phyloP scores from a whole-genome alignment of 2,113 vertebrate species.

The Eubucco bourcierii region DNA sequence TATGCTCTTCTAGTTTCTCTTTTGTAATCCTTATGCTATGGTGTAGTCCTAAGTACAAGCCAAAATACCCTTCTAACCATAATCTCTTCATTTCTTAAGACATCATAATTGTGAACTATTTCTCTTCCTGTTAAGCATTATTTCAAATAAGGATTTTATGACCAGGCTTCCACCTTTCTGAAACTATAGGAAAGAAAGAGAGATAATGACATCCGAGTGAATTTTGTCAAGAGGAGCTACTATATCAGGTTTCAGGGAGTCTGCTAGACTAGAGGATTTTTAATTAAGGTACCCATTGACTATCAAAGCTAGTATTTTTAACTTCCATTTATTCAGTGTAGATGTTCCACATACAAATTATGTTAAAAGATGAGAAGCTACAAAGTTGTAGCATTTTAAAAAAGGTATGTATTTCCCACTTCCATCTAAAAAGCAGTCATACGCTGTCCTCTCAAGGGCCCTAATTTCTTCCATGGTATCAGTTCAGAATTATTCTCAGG shows the following conservation, averaged over 20 bases:
- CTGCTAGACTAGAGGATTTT: background rate
- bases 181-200: background rate
- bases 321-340: background rate
- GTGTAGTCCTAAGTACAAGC: background rate
- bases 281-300: background rate
- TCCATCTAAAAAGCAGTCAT: background rate
- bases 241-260: background rate
- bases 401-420: background rate
- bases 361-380: background rate
- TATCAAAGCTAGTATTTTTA: background rate
- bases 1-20: background rate
- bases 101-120: background rate
- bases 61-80: background rate
- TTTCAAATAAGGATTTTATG: background rate
- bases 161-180: background rate
- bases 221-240: background rate
- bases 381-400: background rate
- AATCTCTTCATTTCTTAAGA: background rate
- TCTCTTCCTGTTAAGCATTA: background rate
- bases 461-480: background rate
- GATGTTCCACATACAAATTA: background rate
- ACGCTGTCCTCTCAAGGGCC: background rate
- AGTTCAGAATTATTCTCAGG: background rate
- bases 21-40: background rate
- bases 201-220: background rate